These are phyloP conservation scores for Borostomias antarcticus DNA, from an alignment of 2,797 vertebrate genomes.

Conservation along the genomic window DNA sequence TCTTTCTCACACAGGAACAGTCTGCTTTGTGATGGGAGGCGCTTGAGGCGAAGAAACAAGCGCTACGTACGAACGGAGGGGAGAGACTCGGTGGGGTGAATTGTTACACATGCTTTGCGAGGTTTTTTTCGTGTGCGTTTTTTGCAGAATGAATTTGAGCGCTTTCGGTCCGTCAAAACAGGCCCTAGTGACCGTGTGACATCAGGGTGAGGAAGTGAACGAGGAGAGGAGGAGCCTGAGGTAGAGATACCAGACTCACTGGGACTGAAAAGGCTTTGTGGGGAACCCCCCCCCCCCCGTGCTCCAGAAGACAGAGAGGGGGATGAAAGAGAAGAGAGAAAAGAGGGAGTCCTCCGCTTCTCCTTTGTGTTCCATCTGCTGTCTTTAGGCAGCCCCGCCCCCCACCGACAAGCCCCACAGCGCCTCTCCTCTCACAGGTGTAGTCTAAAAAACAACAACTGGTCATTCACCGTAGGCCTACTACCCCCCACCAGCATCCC, in stretches of 20 bases:
- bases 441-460: conserved; percentile 35
- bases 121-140: too few relatives aligned
- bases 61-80: too few relatives aligned
- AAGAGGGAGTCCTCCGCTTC: conserved; percentile 48
- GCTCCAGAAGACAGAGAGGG: conserved; percentile 46
- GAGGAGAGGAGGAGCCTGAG: conserved; percentile 28
- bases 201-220: too few relatives aligned
- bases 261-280: conserved; percentile 43
- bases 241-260: conserved; percentile 51
- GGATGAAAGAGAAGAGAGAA: conserved; percentile 60
- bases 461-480: background rate
- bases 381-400: conserved; percentile 43
- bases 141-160: too few relatives aligned
- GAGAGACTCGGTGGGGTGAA: too few relatives aligned
- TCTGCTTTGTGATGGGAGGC: too few relatives aligned
- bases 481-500: background rate
- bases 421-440: conserved; percentile 58
- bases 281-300: conserved; percentile 26
- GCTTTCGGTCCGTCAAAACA: too few relatives aligned
- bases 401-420: conserved; percentile 19
- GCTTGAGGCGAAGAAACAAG: too few relatives aligned
- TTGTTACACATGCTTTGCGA: too few relatives aligned
- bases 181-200: too few relatives aligned
- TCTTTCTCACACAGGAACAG: too few relatives aligned
- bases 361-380: conserved; percentile 74